These are phyloP conservation scores for Cosmia trapezina DNA, from an alignment of 2,888 invertebrate genomes.

Conservation along the genomic window DNA sequence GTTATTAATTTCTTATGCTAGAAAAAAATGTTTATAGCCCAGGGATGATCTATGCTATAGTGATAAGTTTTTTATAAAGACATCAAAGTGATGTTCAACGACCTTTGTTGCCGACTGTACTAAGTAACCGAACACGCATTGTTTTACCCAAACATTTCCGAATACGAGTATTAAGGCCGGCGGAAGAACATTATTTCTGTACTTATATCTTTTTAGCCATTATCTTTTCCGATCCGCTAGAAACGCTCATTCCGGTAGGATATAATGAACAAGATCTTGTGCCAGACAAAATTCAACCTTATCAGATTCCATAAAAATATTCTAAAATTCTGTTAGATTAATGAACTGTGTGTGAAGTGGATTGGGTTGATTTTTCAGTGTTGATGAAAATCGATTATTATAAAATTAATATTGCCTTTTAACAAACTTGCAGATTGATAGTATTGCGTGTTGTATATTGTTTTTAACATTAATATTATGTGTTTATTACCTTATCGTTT, in stretches of 20 bases:
- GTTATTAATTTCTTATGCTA: no score
- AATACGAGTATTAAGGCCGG: slow-evolving; percentile 81
- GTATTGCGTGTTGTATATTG: slow-evolving; percentile 55
- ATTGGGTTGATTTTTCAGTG: slow-evolving; percentile 38
- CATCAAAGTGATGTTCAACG: not conserved
- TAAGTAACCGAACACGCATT: slow-evolving; percentile 62
- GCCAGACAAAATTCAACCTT: slow-evolving; percentile 61
- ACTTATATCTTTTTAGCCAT: slow-evolving; percentile 80
- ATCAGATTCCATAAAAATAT: slow-evolving; percentile 19
- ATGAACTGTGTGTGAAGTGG: slow-evolving; percentile 7
- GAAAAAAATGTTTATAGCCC: no score
- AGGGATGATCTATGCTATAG: no score
- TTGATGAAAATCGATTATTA: slow-evolving; percentile 17
- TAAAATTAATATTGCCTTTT: slow-evolving; percentile 20
- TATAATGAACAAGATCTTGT: slow-evolving; percentile 52
- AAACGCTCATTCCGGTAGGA: slow-evolving; percentile 82
- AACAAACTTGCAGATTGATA: slow-evolving; percentile 59
- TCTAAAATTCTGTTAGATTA: not conserved
- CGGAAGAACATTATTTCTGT: slow-evolving; percentile 86
- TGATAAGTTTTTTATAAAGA: not conserved
- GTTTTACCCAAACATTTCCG: slow-evolving; percentile 76
- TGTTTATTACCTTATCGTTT: slow-evolving; percentile 46
- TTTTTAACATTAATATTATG: slow-evolving; percentile 26
- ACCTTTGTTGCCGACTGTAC: slow-evolving; percentile 29
- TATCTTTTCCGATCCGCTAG: slow-evolving; percentile 87